These are phyloP conservation scores for Poecilia velifera DNA, from an alignment of 2,797 vertebrate species.

Conservation along the genomic window DNA sequence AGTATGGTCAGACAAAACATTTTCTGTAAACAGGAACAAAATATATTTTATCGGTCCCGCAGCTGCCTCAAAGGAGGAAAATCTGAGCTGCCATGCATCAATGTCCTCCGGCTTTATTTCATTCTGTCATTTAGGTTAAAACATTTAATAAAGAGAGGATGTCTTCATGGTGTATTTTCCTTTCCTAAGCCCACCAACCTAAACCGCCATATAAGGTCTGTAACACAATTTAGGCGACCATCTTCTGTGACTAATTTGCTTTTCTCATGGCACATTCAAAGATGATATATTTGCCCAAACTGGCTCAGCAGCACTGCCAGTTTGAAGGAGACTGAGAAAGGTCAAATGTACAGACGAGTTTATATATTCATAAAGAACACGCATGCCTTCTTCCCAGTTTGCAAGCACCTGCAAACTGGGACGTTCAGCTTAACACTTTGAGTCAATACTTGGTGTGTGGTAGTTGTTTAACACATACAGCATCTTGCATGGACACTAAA, in stretches of 20 bases:
- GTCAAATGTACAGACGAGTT: slow-evolving; percentile 21
- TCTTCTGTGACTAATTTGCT: slow-evolving; percentile 44
- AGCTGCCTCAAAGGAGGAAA: background rate
- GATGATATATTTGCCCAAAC: slow-evolving; percentile 33
- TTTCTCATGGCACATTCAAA: slow-evolving; percentile 41
- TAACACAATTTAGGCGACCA: slow-evolving; percentile 25
- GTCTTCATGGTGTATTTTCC: slow-evolving; percentile 2
- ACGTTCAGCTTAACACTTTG: background rate
- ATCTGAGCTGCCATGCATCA: background rate
- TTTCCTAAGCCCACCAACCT: background rate
- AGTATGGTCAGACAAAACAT: background rate
- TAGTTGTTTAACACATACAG: background rate
- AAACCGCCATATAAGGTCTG: slow-evolving; percentile 18
- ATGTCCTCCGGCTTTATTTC: background rate
- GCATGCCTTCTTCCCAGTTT: background rate
- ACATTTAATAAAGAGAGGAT: slow-evolving; percentile 10
- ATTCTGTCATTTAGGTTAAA: background rate
- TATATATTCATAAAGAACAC: background rate
- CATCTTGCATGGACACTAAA: background rate
- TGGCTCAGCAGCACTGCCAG: slow-evolving; percentile 12
- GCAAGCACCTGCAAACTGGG: background rate
- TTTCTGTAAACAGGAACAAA: background rate
- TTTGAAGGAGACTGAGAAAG: slow-evolving; percentile 23
- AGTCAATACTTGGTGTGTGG: background rate
- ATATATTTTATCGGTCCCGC: background rate